Conservation (phyloP, 2,113 vertebrate species). For the Gymnarchus niloticus region DNA sequence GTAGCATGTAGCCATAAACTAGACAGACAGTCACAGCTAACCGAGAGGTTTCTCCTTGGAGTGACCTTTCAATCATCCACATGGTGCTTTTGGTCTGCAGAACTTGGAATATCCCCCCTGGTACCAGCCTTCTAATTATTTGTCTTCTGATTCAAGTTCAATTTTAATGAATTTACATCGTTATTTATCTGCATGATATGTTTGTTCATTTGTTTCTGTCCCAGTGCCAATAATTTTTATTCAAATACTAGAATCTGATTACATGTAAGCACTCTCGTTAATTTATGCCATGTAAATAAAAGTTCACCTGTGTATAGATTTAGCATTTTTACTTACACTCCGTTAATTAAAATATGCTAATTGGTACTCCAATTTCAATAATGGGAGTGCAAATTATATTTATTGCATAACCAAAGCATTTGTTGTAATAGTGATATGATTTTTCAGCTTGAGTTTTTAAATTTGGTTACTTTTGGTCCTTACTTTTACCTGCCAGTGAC, state of each 20-base stretch:
- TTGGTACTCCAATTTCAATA: background rate
- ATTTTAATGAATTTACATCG: slow-evolving; percentile 12
- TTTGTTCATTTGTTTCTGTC: slow-evolving; percentile 18
- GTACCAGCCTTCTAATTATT: slow-evolving; percentile 21
- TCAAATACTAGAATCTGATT: background rate
- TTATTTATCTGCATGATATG: slow-evolving; percentile 17
- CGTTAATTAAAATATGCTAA: background rate
- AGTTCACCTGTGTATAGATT: background rate
- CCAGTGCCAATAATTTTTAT: slow-evolving; percentile 9
- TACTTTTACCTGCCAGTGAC: background rate
- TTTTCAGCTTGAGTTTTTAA: background rate
- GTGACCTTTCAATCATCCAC: slow-evolving; percentile 7
- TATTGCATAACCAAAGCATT: background rate
- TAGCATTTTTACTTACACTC: background rate
- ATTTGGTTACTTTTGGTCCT: background rate
- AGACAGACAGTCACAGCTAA: slow-evolving; percentile 8
- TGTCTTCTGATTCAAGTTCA: slow-evolving; percentile 3
- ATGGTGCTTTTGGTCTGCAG: background rate
- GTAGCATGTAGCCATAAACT: background rate
- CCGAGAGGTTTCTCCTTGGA: slow-evolving; percentile 24
- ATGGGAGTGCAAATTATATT: background rate
- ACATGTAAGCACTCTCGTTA: background rate
- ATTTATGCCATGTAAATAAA: background rate
- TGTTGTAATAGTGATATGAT: background rate
- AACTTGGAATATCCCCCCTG: background rate